A percentile compares a stretch with the other conserved stretches of the same genome.
phyloP scores from a whole-genome alignment of 2,888 invertebrate species.

The Andrena dorsata region DNA sequence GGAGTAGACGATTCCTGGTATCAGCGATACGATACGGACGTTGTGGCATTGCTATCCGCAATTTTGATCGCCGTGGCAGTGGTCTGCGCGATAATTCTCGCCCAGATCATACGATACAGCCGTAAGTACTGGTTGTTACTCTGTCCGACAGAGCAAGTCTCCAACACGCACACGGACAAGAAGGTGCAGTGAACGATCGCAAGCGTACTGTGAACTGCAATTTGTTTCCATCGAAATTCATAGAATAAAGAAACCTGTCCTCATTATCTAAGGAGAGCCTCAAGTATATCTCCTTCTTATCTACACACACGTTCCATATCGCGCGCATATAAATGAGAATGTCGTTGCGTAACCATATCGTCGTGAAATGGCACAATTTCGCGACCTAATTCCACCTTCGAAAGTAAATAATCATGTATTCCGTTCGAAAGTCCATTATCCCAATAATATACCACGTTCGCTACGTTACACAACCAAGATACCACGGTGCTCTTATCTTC shows the following conservation, averaged over 20 bases:
- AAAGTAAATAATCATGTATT: not conserved
- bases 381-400: not conserved
- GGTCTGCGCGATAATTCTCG: not conserved
- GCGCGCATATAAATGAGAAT: not conserved
- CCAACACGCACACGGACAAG: not conserved
- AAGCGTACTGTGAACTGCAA: not conserved
- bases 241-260: not conserved
- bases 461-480: too few relatives aligned
- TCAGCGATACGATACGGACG: conserved; percentile 66
- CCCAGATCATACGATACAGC: not conserved
- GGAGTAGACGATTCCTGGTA: conserved; percentile 65
- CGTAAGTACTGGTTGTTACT: not conserved
- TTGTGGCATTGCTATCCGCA: conserved; percentile 62
- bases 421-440: too few relatives aligned
- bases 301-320: not conserved
- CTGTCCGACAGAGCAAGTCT: not conserved
- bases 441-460: too few relatives aligned
- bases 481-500: too few relatives aligned
- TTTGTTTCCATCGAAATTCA: not conserved
- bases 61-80: conserved; percentile 10
- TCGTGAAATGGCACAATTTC: not conserved
- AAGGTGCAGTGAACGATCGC: not conserved
- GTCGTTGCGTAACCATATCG: not conserved
- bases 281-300: not conserved
- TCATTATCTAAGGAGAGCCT: not conserved